Conservation (phyloP, 2,888 invertebrate genomes). For the Andrena bicolor region DNA sequence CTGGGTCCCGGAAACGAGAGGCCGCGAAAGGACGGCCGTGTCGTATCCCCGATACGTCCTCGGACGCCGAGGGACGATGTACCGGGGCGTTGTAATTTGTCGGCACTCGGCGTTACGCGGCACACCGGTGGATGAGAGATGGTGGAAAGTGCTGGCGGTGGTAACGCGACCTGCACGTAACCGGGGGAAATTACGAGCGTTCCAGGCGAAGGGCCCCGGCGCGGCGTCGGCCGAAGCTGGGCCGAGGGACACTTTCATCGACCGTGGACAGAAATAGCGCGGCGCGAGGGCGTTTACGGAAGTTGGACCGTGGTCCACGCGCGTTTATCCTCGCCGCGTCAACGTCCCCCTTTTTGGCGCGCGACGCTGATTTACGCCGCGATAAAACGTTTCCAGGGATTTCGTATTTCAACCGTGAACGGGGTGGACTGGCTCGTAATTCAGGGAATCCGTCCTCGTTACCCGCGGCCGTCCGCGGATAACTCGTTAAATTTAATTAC, state of each 20-base stretch:
- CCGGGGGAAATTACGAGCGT: constrained; percentile 52
- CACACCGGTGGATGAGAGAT: constrained; percentile 55
- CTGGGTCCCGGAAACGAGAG: constrained; percentile 55
- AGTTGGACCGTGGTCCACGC: constrained; percentile 22
- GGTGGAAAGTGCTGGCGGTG: constrained; percentile 59
- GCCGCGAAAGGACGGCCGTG: constrained; percentile 54
- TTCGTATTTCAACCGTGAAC: constrained; percentile 13
- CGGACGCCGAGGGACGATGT: constrained; percentile 37
- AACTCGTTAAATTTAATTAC: constrained; percentile 62
- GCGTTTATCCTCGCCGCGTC: constrained; percentile 9
- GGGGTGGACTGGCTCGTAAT: constrained; percentile 31
- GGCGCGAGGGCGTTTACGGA: constrained; percentile 50
- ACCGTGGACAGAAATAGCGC: not conserved
- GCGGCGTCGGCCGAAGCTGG: constrained; percentile 5
- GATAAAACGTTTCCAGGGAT: constrained; percentile 44
- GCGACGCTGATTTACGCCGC: constrained; percentile 36
- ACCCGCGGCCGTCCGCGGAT: constrained; percentile 28
- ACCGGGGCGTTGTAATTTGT: constrained; percentile 53
- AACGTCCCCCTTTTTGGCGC: constrained; percentile 1
- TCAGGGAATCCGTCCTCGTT: constrained; percentile 61
- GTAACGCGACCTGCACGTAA: constrained; percentile 44
- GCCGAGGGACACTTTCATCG: constrained; percentile 35
- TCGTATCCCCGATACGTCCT: constrained; percentile 55
- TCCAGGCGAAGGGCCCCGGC: not conserved
- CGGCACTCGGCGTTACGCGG: constrained; percentile 61